phyloP scores from a whole-genome alignment of 2,113 vertebrate genomes.

The Alces alces region DNA sequence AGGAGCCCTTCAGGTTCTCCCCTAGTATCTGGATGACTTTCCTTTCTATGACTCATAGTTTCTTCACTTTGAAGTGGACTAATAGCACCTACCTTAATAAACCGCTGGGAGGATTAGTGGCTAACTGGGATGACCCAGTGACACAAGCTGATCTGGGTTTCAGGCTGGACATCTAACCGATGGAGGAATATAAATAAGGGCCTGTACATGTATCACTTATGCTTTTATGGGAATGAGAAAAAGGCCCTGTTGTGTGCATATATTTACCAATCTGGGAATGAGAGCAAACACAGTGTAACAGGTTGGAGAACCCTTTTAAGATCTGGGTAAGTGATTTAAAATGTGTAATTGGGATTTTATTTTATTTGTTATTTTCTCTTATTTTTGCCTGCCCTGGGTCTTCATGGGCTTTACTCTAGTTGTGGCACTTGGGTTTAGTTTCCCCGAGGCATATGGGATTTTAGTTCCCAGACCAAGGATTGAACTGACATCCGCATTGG shows the following conservation, averaged over 20 bases:
- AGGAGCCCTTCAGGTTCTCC: background rate
- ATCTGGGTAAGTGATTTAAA: background rate
- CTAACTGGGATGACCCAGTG: background rate
- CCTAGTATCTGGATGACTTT: background rate
- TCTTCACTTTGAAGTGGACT: background rate
- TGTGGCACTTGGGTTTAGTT: background rate
- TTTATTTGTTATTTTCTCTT: background rate
- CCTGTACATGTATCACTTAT: too few species aligned
- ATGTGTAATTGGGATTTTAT: background rate
- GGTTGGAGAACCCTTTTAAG: background rate
- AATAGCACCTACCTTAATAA: background rate
- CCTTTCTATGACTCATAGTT: background rate
- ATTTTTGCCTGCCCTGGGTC: background rate
- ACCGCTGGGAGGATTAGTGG: background rate
- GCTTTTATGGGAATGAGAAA: background rate
- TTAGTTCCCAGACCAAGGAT: background rate
- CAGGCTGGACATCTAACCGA: background rate
- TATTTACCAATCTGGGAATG: background rate
- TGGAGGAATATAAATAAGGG: background rate
- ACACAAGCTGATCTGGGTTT: background rate
- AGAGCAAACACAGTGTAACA: background rate
- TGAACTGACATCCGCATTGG: accelerated
- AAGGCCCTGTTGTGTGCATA: background rate
- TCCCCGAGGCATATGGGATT: background rate
- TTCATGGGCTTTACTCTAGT: background rate